Evolutionary conservation across 2,888 invertebrate genomes (phyloP), one percentile per base, ranked within the genome.

Genomic region (Drepanosiphum platanoidis): DNA sequence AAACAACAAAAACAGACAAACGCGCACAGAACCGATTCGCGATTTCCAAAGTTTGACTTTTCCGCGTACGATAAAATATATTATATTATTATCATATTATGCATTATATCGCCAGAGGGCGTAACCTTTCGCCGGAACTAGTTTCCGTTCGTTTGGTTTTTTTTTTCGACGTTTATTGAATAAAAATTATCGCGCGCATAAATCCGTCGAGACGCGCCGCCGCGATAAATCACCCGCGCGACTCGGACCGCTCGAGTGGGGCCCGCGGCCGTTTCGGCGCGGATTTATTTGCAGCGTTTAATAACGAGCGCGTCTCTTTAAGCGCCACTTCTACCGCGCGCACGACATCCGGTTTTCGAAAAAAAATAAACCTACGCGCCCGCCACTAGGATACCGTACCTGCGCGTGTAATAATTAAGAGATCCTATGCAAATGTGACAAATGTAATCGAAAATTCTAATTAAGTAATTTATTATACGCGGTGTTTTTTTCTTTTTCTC

Each of bases 361-460:
- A 81, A 58, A 9, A 78, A 78, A 32, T 30, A 39, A 71, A 42
- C 34, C 18, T 61, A n/a, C 1, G 46, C 66, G 46, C 66, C 42
- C 77, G 8, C 3, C 64, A 64, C 1, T 15, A 18, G 52, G 30
- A 27, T 2, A 27, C 61, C 13, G 71, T 71, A 39, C n/a, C 0
- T 22, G 36, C 15, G 36, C 3, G 39, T 36, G 11, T 42, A 64
- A 80, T 68, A 71, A 82, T 82, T 82, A 82, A 82, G 72, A 72
- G 52, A 82, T 82, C 52, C 39, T 39, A 61, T 32, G 46, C 8
- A n/a, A 46, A 79, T 22, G 79, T 32, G 66, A 79, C 79, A 81
- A 81, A 68, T 68, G 13, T 80, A 68, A 70, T 80, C 70, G 52
- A 22, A 52, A 39, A 82, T 58, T 82, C 32, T 72, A 82, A 82